These are phyloP conservation scores for Gambusia affinis DNA, from an alignment of 2,113 vertebrate species.

Conservation along the genomic window DNA sequence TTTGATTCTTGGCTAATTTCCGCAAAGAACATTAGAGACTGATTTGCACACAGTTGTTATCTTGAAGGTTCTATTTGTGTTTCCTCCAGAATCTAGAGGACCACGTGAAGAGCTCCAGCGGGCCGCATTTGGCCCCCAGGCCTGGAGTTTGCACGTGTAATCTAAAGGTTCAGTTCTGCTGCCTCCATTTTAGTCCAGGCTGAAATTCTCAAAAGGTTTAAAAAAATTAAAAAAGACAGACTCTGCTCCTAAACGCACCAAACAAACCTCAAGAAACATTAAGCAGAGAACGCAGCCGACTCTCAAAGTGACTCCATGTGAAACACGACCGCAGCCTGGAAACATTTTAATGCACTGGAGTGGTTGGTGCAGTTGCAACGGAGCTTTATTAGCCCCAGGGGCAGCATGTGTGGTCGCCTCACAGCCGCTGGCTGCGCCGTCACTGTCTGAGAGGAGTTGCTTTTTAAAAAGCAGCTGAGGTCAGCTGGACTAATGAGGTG, in stretches of 20 bases:
- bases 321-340: constrained; percentile 60
- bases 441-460: neutral
- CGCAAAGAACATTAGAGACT: too few species aligned
- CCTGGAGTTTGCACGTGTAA: neutral
- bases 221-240: constrained; percentile 24
- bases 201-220: constrained; percentile 50
- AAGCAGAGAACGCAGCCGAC: constrained; percentile 29
- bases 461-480: neutral
- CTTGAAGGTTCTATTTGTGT: too few species aligned
- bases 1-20: too few species aligned
- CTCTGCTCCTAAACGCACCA: constrained; percentile 35
- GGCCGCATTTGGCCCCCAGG: too few species aligned
- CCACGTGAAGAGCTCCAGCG: too few species aligned
- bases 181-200: constrained; percentile 43
- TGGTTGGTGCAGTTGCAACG: constrained; percentile 17
- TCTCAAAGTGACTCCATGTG: constrained; percentile 7
- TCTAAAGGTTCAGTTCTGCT: constrained; percentile 18
- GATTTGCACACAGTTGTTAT: too few species aligned
- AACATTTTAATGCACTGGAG: constrained; percentile 38
- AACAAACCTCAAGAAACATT: constrained; percentile 45
- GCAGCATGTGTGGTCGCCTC: constrained; percentile 51
- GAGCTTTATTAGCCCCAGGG: constrained; percentile 24
- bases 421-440: neutral
- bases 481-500: neutral
- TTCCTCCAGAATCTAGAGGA: too few species aligned